These are phyloP conservation scores for Corvus hawaiiensis DNA, from an alignment of 2,113 vertebrate genomes.

Conservation along the genomic window DNA sequence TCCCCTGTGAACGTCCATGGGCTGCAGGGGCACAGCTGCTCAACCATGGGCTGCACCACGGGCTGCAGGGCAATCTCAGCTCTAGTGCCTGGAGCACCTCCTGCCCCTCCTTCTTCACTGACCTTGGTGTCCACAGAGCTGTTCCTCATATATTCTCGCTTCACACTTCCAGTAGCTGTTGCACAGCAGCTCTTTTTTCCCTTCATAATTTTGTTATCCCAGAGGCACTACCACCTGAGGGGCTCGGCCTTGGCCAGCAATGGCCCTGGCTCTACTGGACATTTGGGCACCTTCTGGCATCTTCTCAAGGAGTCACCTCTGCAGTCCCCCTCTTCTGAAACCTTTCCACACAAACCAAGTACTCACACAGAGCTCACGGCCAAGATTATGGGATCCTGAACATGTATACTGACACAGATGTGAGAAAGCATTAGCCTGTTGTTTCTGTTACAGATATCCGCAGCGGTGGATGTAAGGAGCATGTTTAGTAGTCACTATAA, in stretches of 20 bases:
- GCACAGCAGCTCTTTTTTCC: not conserved
- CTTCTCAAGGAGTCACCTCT: not conserved
- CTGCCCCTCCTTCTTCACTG: not conserved
- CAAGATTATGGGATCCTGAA: not conserved
- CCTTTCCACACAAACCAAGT: not conserved
- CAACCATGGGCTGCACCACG: not conserved
- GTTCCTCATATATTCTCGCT: not conserved
- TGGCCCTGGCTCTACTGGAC: rapidly evolving
- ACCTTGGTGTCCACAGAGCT: not conserved
- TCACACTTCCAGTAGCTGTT: not conserved
- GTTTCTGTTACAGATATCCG: not conserved
- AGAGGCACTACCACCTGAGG: not conserved
- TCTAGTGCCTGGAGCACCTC: not conserved
- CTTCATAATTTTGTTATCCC: not conserved
- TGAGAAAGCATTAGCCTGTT: not conserved
- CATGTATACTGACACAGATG: not conserved
- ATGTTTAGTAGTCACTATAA: not conserved
- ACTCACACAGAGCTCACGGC: not conserved
- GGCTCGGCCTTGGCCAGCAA: not conserved
- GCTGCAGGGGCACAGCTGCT: not conserved
- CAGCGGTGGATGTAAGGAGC: rapidly evolving
- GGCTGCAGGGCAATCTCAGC: not conserved
- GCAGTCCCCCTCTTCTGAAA: not conserved
- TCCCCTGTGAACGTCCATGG: too few species aligned
- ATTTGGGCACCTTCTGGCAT: too few species aligned